Evolutionary conservation across 2,888 invertebrate species (phyloP).

Genomic region (Callinectes sapidus): DNA sequence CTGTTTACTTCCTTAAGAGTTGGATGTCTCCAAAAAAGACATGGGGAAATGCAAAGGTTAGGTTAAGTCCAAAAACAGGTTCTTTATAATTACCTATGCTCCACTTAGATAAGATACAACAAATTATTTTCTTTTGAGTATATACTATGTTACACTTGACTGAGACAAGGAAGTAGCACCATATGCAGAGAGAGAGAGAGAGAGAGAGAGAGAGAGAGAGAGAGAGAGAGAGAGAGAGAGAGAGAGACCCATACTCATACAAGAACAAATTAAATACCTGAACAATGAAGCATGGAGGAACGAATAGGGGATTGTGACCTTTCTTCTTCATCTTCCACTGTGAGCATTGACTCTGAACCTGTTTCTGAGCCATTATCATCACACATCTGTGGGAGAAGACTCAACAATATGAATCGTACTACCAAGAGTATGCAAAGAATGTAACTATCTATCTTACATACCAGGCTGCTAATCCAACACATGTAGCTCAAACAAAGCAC

Average conservation of each 20-base stretch:
- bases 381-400: conserved; percentile 18
- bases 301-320: background rate
- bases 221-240: conserved; percentile 31
- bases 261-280: background rate
- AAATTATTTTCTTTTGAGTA: too few species aligned
- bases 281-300: background rate
- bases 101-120: too few species aligned
- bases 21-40: too few species aligned
- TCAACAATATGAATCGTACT: background rate
- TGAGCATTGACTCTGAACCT: conserved; percentile 59
- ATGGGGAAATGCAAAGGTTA: too few species aligned
- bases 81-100: too few species aligned
- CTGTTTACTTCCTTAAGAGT: too few species aligned
- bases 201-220: conserved; percentile 34
- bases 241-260: background rate
- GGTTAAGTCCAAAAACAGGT: too few species aligned
- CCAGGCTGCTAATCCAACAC: too few species aligned
- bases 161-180: background rate
- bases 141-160: background rate
- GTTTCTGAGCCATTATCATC: conserved; percentile 61
- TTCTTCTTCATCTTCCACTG: conserved; percentile 30
- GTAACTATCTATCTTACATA: background rate
- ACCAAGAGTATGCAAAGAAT: background rate
- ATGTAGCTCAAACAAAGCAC: background rate
- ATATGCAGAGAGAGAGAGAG: conserved; percentile 17